Conservation (phyloP, 2,113 vertebrate species). For the Callochromis pleurospilus region DNA sequence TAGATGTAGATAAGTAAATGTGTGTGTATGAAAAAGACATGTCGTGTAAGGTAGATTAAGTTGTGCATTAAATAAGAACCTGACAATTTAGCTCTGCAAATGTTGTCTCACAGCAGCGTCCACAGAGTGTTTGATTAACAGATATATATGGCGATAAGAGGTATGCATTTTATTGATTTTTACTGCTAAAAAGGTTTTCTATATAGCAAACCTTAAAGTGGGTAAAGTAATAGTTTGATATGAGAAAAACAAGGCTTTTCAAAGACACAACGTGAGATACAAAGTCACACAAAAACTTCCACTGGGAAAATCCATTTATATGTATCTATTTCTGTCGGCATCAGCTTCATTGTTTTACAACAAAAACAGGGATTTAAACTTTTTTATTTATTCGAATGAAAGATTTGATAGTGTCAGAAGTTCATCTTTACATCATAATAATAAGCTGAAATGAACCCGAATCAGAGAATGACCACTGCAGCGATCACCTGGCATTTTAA, state of each 20-base stretch:
- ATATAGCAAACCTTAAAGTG: not conserved
- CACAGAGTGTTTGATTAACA: not conserved
- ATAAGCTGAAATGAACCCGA: not conserved
- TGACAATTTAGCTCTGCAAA: not conserved
- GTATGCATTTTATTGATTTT: not conserved
- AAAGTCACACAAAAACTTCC: not conserved
- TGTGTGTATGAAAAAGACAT: not conserved
- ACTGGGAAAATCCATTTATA: not conserved
- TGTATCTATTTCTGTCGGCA: not conserved
- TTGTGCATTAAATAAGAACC: not conserved
- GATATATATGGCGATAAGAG: not conserved
- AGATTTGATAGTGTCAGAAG: not conserved
- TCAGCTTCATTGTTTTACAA: not conserved
- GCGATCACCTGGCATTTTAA: not conserved
- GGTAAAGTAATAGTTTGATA: not conserved
- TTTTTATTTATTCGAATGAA: not conserved
- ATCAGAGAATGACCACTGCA: not conserved
- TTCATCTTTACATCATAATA: not conserved
- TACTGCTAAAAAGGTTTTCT: not conserved
- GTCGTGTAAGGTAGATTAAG: not conserved
- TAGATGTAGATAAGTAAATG: not conserved
- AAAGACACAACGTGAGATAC: not conserved
- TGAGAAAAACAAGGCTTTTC: not conserved
- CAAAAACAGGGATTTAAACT: not conserved
- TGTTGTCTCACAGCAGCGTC: not conserved